Base-by-base conservation (phyloP, 2,888 invertebrate species). In the Tetramorium bicarinatum region DNA sequence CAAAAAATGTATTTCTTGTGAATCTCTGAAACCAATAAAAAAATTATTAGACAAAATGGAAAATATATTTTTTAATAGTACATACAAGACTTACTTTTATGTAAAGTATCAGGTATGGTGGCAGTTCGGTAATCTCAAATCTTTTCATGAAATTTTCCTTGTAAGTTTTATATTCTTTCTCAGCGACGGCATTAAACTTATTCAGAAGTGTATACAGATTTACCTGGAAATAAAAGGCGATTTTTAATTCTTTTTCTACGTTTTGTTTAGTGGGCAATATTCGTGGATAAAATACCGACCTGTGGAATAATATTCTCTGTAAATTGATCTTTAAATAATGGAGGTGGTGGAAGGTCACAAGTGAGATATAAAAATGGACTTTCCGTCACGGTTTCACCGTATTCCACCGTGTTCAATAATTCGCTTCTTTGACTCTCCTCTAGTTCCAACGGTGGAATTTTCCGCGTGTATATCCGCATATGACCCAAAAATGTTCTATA, bases 251-350 rank as follows among this genome's bases (percentile, higher is more conserved):
- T n/a, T 13, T 56, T 38, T 69, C 34, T 44, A 49, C n/a, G 72
- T 47, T 47, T 34, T 21, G n/a, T 47, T 29, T 71, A 66, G 8
- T 21, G 13, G 41, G n/a, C 29, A 49, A 54, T 9, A 47, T 59
- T 56, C 11, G 2, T 82, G 8, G 3, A n/a, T 3, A 34, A 13
- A 41, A 75, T 47, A 82, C 82, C 92, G 92, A 98, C 98, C 96
- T 99, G 99, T 66, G 99, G 99, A 93, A 99, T 99, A 91, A 99
- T 99, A 95, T 99, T 99, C 95, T 99, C 99, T 88, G 98, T 97
- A 91, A 99, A 97, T 95, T 99, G 99, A 95, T 99, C 99, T 85
- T 99, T 99, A 94, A 99, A 99, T 21, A 99, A 95, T 0, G 99
- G 99, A 0, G 99, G 99, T 0, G 99, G 98, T 0, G 99, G 99